Evolutionary conservation across 2,797 vertebrate genomes (phyloP).

Genomic region (Threskiornis aethiopicus): DNA sequence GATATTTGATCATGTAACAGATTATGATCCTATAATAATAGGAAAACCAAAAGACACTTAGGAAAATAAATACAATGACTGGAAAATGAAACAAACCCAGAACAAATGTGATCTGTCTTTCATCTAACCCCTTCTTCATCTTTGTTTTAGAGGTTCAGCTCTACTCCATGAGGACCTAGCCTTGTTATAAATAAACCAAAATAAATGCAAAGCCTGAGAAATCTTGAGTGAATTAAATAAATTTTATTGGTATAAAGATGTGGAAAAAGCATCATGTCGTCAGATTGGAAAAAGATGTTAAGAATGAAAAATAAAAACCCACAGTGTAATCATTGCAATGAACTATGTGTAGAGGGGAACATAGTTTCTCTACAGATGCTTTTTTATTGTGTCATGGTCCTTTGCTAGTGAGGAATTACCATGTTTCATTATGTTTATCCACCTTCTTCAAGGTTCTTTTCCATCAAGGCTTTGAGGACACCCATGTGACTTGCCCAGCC

Average conservation of each 20-base stretch:
- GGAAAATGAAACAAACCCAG: not conserved
- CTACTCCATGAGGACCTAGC: not conserved
- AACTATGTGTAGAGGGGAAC: not conserved
- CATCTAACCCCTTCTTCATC: not conserved
- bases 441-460: not conserved
- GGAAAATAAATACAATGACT: not conserved
- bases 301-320: not conserved
- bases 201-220: not conserved
- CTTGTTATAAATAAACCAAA: not conserved
- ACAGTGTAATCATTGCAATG: not conserved
- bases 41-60: not conserved
- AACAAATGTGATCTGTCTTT: not conserved
- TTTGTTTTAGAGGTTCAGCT: not conserved
- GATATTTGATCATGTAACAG: not conserved
- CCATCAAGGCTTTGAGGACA: not conserved
- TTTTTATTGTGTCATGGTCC: not conserved
- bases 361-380: not conserved
- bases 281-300: not conserved
- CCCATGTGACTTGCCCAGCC: rapidly evolving
- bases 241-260: not conserved
- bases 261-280: not conserved
- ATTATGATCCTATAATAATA: not conserved
- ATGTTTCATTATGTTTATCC: not conserved
- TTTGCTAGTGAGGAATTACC: not conserved
- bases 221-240: not conserved